phyloP scores from a whole-genome alignment of 2,888 invertebrate genomes.

The Erebia ligea region DNA sequence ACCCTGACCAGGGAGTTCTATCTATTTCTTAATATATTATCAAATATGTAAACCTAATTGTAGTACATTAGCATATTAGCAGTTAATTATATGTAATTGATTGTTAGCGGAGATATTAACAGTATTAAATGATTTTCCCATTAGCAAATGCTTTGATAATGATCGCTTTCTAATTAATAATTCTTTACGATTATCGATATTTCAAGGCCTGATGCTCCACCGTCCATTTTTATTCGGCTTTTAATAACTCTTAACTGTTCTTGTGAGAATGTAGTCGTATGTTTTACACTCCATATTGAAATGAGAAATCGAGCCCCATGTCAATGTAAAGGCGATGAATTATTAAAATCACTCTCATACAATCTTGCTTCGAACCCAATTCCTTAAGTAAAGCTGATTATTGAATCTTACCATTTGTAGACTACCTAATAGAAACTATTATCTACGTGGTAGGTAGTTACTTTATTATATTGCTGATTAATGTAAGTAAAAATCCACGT shows the following conservation, averaged over 20 bases:
- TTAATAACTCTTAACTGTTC: background rate
- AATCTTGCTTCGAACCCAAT: conserved; percentile 78
- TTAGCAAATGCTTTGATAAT: background rate
- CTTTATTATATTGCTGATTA: no score
- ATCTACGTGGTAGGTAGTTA: no score
- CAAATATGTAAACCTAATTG: background rate
- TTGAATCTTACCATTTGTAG: conserved; percentile 61
- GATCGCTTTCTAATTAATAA: background rate
- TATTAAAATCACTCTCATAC: conserved; percentile 80
- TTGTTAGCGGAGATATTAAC: background rate
- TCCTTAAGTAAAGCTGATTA: conserved; percentile 82
- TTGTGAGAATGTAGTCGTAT: conserved; percentile 4
- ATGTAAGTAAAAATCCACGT: background rate
- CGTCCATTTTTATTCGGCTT: background rate
- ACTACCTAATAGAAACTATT: no score
- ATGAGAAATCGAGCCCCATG: conserved; percentile 28
- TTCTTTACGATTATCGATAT: background rate
- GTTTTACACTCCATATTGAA: conserved; percentile 18
- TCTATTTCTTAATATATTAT: background rate
- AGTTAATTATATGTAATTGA: background rate
- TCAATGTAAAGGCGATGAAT: conserved; percentile 59
- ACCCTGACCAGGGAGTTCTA: no score
- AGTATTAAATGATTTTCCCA: background rate
- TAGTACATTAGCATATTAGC: background rate
- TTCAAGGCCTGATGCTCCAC: background rate